Percentiles rank a stretch among this genome's conserved stretches.
phyloP scores from a whole-genome alignment of 2,113 vertebrate genomes.

The Phainopepla nitens region DNA sequence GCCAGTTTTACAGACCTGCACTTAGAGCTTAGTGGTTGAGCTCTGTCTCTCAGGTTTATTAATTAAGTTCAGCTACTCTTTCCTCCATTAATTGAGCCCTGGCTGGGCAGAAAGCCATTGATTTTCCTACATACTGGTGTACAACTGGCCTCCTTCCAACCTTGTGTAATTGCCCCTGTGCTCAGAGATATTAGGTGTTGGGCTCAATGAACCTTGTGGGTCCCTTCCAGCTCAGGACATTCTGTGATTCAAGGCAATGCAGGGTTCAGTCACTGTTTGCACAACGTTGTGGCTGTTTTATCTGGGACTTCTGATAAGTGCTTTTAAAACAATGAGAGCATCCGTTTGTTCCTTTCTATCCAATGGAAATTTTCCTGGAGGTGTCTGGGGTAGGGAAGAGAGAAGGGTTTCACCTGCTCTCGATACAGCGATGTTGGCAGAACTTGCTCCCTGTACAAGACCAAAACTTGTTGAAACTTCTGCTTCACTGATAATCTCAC shows the following conservation, averaged over 20 bases:
- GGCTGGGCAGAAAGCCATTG: background rate
- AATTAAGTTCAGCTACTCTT: background rate
- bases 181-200: background rate
- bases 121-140: background rate
- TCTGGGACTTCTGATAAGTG: background rate
- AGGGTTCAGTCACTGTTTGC: background rate
- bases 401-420: background rate
- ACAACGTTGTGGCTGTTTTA: background rate
- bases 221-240: background rate
- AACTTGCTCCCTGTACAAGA: background rate
- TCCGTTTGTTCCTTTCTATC: background rate
- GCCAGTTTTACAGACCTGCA: background rate
- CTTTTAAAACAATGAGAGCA: background rate
- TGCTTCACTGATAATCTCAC: background rate
- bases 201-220: background rate
- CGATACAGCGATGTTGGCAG: rapidly evolving
- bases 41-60: background rate
- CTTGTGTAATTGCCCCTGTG: background rate
- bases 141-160: background rate
- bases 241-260: background rate
- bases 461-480: background rate
- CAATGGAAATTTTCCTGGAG: background rate
- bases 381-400: background rate
- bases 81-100: background rate
- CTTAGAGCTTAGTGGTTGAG: background rate